Base-by-base conservation (phyloP, 2,888 invertebrate genomes). In the Pterobdella sp. region DNA sequence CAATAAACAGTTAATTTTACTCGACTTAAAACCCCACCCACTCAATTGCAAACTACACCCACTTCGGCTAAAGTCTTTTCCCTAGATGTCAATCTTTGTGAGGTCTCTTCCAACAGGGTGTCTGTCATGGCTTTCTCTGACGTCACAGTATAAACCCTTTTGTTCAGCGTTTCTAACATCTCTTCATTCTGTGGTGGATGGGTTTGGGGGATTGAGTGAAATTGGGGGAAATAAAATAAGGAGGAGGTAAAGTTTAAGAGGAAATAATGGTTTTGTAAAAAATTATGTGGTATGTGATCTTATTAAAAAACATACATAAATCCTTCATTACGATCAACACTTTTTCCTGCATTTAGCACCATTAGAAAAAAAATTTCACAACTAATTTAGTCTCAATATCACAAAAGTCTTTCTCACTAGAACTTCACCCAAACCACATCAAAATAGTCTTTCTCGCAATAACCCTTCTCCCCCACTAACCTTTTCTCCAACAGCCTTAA, bases 401-500 rank as follows among this genome's bases (percentile, higher is more conserved):
- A n/a, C n/a, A n/a, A n/a, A n/a, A n/a, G n/a, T n/a, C n/a, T n/a
- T n/a, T n/a, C n/a, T n/a, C n/a, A n/a, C n/a, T n/a, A n/a, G n/a
- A n/a, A n/a, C n/a, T n/a, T n/a, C n/a, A n/a, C n/a, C n/a, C n/a
- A n/a, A n/a, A n/a, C n/a, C n/a, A n/a, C n/a, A n/a, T n/a, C n/a
- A n/a, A n/a, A n/a, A n/a, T n/a, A n/a, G n/a, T n/a, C n/a, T n/a
- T n/a, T n/a, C n/a, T n/a, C n/a, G n/a, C n/a, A n/a, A n/a, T n/a
- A n/a, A n/a, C n/a, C n/a, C n/a, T n/a, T n/a, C n/a, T n/a, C 26
- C 7, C 26, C 60, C 29, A 31, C 34, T 56, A 29, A 73, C 73
- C 64, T 73, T 73, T 37, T 73, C 73, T 60, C 69, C 68, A n/a
- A 73, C 35, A 34, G 73, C 64, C 35, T 69, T 73, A 18, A 68